Conservation (phyloP, 2,797 vertebrate genomes). For the Malacoraja senta region DNA sequence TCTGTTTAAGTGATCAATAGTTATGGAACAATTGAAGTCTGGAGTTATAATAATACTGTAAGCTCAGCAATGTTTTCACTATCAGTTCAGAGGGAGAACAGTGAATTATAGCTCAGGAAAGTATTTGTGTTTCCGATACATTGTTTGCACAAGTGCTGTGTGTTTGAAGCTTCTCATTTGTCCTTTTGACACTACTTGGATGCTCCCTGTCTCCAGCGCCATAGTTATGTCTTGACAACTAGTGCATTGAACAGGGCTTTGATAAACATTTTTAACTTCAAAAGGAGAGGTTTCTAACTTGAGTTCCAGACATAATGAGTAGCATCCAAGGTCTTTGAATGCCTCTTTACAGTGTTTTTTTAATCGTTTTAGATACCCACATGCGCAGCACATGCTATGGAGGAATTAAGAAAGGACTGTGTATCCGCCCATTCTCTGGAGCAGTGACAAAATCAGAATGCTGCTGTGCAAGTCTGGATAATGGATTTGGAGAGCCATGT, state of each 20-base stretch:
- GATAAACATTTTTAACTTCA: constrained; percentile 1
- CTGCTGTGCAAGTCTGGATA: constrained; percentile 63
- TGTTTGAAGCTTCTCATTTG: neutral
- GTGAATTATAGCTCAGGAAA: neutral
- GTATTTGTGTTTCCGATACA: neutral
- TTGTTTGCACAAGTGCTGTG: constrained; percentile 13
- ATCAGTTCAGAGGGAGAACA: neutral
- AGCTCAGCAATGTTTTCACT: neutral
- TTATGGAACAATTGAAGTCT: neutral
- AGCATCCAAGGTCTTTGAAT: constrained; percentile 23
- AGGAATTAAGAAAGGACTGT: constrained; percentile 56
- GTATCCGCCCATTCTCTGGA: constrained; percentile 58
- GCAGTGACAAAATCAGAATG: constrained; percentile 68
- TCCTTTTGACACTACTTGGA: neutral
- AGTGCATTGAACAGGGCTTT: constrained; percentile 21
- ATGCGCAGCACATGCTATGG: constrained; percentile 68
- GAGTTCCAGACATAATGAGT: neutral
- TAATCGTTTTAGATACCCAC: constrained; percentile 57
- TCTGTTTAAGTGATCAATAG: constrained; percentile 1
- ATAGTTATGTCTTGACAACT: neutral
- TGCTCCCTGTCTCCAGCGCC: neutral
- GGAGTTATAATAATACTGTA: neutral
- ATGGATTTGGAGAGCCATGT: constrained; percentile 65
- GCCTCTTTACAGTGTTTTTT: constrained; percentile 20
- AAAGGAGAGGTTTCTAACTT: neutral